phyloP scores from a whole-genome alignment of 2,113 vertebrate genomes.

The Charina bottae region DNA sequence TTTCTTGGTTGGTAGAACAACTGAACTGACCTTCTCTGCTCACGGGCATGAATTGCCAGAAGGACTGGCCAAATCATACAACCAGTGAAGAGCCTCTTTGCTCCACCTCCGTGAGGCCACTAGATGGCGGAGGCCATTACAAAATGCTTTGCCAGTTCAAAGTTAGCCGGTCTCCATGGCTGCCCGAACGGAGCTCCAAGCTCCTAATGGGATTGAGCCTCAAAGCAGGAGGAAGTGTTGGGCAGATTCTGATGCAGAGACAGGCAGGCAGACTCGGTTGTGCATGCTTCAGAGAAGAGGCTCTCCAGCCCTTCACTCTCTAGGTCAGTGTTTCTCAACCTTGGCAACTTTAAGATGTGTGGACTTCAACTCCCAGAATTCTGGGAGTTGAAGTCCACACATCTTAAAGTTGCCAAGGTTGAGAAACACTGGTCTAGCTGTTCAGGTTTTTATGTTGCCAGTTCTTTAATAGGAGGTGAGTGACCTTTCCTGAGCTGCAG shows the following conservation, averaged over 20 bases:
- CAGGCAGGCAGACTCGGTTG: not conserved
- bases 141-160: slow-evolving; percentile 44
- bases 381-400: too few relatives aligned
- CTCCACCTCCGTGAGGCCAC: slow-evolving; percentile 57
- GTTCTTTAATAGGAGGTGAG: too few relatives aligned
- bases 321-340: not conserved
- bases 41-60: not conserved
- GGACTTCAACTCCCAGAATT: too few relatives aligned
- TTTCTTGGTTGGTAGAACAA: not conserved
- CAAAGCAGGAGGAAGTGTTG: not conserved
- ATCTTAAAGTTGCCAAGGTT: not conserved
- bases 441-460: too few relatives aligned
- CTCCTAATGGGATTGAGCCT: not conserved
- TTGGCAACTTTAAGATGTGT: too few relatives aligned
- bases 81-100: not conserved
- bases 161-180: too few relatives aligned
- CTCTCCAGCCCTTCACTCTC: not conserved
- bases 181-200: not conserved
- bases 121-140: slow-evolving; percentile 73
- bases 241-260: not conserved
- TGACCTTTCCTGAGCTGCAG: too few relatives aligned
- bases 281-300: not conserved
- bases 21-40: not conserved
- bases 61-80: not conserved
- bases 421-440: too few relatives aligned